phyloP scores from a whole-genome alignment of 2,113 vertebrate species.

The Pao palembangensis region DNA sequence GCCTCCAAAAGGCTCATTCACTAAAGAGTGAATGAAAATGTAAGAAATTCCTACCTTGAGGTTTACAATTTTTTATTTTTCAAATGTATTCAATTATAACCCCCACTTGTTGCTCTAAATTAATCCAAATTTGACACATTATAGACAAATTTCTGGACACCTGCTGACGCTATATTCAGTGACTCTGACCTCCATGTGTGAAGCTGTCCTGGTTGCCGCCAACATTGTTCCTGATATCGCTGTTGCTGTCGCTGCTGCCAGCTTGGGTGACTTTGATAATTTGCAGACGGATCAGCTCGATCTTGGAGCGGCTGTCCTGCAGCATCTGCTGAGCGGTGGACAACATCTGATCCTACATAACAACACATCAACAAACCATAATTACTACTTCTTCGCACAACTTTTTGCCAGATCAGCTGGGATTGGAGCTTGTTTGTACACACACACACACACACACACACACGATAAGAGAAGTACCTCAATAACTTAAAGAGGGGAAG shows the following conservation, averaged over 20 bases:
- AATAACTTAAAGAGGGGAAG: background rate
- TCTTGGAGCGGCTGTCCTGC: slow-evolving; percentile 73
- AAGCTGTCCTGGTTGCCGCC: slow-evolving; percentile 26
- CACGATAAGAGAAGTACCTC: too few relatives aligned
- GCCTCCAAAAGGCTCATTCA: background rate
- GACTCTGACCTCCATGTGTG: slow-evolving; percentile 52
- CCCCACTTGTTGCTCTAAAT: background rate
- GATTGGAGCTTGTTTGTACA: slow-evolving; percentile 1
- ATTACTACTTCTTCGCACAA: background rate
- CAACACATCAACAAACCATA: slow-evolving; percentile 28
- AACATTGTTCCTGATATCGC: background rate
- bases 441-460: slow-evolving; percentile 4
- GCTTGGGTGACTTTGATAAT: slow-evolving; percentile 70
- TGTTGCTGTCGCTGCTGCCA: slow-evolving; percentile 13
- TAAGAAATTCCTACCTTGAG: too few relatives aligned
- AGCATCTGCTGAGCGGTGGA: slow-evolving; percentile 75
- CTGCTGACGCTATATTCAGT: background rate
- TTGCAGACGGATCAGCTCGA: slow-evolving; percentile 72
- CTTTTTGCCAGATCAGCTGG: slow-evolving; percentile 5
- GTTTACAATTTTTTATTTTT: background rate
- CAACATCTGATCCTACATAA: slow-evolving; percentile 69
- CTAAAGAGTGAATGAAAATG: background rate
- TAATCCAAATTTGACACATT: background rate
- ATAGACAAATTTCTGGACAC: background rate
- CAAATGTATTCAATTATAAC: background rate